Base-by-base conservation (phyloP, 1,140 invertebrate genomes). In the Zaprionus gabonicus region DNA sequence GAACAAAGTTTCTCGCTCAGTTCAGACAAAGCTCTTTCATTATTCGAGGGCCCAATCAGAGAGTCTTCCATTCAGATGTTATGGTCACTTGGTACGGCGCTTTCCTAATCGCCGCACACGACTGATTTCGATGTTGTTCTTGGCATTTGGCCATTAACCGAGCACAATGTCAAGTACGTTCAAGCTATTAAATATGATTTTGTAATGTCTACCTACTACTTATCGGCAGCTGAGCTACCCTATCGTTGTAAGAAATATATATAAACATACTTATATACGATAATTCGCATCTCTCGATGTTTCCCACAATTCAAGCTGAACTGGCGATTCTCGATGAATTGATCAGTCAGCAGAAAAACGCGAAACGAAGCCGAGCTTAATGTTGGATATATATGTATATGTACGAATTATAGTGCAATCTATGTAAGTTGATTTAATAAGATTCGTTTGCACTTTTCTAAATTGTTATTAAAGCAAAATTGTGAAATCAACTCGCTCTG, bases 151-250 rank as follows among this genome's bases (percentile, higher is more conserved):
- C 56, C 76, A 91, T 90, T 82, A 90, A 76, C 49, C 68, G 63
- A 76, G 53, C 78, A 55, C 82, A 91, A 91, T 77, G 85, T 86
- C 85, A 91, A 88, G 85, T 80, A 71, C 76, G 86, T 71, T 72
- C 17, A n/a, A 49, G 71, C 62, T 63, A 90, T 91, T 82, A 91
- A 82, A 73, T 74, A 69, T 57, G 58, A 63, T 67, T 71, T 76
- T 74, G 63, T 57, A 71, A 65, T 58, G 57, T 51, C 62, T 59
- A 17, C 20, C 58, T 55, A 34, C 64, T 82, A 31, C 28, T 31
- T 87, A 82, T 82, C 71, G 65, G 65, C 53, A 66, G 10, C 51
- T 28, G 51, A 12, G 62, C 46, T 63, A 25, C 27, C 17, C 20
- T 17, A 71, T 78, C 77, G n/a, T 62, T 60, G 78, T 69, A 86